Conservation (phyloP, 2,888 invertebrate species). For the Mamestra brassicae region DNA sequence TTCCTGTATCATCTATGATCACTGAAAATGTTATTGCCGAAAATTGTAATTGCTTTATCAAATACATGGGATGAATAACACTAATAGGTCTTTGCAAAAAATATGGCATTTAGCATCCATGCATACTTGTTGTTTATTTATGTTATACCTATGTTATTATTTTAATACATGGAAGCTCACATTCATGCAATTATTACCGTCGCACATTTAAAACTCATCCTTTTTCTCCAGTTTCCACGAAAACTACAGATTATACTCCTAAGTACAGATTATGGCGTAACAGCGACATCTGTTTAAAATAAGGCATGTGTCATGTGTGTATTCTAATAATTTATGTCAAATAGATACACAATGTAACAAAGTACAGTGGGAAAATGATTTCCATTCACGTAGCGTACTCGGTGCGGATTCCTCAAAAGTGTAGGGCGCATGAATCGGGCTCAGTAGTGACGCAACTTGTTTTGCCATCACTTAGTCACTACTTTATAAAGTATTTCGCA, state of each 20-base stretch:
- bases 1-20: constrained; percentile 35
- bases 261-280: constrained; percentile 4
- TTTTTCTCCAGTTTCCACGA: neutral
- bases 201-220: neutral
- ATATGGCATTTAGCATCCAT: neutral
- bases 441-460: constrained; percentile 83
- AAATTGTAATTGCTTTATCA: constrained; percentile 17
- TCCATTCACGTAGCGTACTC: constrained; percentile 40
- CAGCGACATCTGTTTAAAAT: constrained; percentile 8
- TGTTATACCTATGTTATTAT: neutral
- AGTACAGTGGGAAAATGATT: constrained; percentile 42
- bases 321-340: constrained; percentile 27
- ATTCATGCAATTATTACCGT: neutral
- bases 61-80: constrained; percentile 1
- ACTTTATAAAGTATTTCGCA: constrained; percentile 81
- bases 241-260: neutral
- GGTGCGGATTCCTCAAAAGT: constrained; percentile 50
- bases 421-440: constrained; percentile 54
- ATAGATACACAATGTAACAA: constrained; percentile 11
- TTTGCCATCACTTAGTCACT: constrained; percentile 85
- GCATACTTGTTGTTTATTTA: constrained; percentile 6
- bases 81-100: constrained; percentile 7
- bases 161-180: neutral
- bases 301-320: constrained; percentile 26
- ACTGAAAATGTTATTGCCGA: constrained; percentile 19